Conservation (phyloP, 2,113 vertebrate genomes). For the Upupa epops region DNA sequence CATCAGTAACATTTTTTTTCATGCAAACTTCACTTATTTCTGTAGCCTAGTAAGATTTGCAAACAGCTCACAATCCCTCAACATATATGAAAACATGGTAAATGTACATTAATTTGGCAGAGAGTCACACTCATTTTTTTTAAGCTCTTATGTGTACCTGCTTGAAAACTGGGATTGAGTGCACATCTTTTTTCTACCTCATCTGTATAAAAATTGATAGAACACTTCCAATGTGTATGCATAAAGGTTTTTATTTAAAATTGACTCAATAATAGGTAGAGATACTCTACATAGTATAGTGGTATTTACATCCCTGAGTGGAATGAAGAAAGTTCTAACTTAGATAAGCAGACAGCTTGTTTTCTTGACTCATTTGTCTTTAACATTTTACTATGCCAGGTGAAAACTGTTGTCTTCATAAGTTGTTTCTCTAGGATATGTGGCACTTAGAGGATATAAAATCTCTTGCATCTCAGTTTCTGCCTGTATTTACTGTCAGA, state of each 20-base stretch:
- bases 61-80: neutral
- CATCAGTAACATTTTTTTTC: neutral
- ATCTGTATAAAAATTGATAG: neutral
- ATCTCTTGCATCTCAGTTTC: neutral
- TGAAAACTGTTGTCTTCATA: neutral
- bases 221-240: neutral
- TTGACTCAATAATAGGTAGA: neutral
- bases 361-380: neutral
- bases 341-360: neutral
- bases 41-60: neutral
- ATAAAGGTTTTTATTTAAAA: constrained; percentile 6
- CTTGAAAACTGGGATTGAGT: constrained; percentile 10
- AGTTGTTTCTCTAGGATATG: neutral
- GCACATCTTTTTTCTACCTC: neutral
- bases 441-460: neutral
- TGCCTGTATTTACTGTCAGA: neutral
- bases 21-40: too few relatives aligned
- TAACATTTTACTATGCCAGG: neutral
- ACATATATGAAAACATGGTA: neutral
- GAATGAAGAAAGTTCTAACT: neutral
- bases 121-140: neutral
- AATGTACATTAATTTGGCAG: neutral
- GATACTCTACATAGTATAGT: neutral
- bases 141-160: neutral
- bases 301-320: neutral